phyloP scores from a whole-genome alignment of 2,888 invertebrate genomes.

The Macaria liturata region DNA sequence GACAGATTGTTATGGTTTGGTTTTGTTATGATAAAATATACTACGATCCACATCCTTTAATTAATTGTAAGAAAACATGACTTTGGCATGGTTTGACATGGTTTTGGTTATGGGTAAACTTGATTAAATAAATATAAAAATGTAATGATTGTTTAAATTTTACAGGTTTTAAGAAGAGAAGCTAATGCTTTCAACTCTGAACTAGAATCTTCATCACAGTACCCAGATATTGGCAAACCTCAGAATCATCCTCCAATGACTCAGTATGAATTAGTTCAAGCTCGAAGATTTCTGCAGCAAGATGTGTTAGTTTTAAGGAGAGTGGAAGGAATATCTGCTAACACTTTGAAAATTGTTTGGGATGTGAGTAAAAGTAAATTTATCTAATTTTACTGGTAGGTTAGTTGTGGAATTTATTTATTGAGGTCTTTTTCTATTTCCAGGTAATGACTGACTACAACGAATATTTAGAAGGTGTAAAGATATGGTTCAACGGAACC shows the following conservation, averaged over 20 bases:
- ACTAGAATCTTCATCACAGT: constrained; percentile 64
- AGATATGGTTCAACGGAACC: constrained; percentile 83
- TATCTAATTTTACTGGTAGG: no score
- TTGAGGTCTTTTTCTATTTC: constrained; percentile 33
- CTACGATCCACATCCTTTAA: no score
- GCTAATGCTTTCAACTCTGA: constrained; percentile 70
- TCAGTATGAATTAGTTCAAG: constrained; percentile 90
- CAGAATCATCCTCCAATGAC: constrained; percentile 87
- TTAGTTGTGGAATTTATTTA: no score
- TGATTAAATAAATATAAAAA: no score
- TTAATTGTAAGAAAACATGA: no score
- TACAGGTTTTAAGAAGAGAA: constrained; percentile 72
- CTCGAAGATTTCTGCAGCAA: constrained; percentile 89
- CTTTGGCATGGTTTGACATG: no score
- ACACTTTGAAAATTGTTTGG: constrained; percentile 91
- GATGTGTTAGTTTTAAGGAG: constrained; percentile 90
- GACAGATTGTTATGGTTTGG: no score
- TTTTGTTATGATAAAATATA: no score
- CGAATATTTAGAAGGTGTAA: constrained; percentile 87
- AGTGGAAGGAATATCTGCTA: constrained; percentile 87
- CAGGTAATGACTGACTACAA: constrained; percentile 79
- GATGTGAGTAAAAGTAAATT: constrained; percentile 80
- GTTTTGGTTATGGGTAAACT: neutral
- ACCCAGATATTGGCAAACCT: constrained; percentile 71
- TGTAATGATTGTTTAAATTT: neutral